These are phyloP conservation scores for Conus betulinus DNA, from an alignment of 1,140 invertebrate species.

Conservation along the genomic window DNA sequence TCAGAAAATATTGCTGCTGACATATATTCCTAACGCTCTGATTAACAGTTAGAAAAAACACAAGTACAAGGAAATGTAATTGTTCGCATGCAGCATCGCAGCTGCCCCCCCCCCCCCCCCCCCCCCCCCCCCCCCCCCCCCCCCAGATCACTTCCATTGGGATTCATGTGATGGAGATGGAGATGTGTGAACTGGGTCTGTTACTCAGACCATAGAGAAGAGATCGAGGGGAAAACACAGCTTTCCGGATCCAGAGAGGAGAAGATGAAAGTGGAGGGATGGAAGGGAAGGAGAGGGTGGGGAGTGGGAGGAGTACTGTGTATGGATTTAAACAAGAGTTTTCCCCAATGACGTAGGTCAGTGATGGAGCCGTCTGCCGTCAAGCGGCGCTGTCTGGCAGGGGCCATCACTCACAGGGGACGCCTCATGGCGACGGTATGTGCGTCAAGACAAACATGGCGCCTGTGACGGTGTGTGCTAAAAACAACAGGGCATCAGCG, in stretches of 20 bases:
- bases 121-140: too few relatives aligned
- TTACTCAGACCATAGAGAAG: too few relatives aligned
- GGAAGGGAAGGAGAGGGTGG: background rate
- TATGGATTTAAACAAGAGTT: background rate
- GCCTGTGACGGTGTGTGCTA: background rate
- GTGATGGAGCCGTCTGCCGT: background rate
- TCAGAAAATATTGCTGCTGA: too few relatives aligned
- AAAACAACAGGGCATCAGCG: background rate
- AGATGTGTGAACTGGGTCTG: too few relatives aligned
- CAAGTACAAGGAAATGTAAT: too few relatives aligned
- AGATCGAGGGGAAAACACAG: too few relatives aligned
- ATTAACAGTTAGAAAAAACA: too few relatives aligned
- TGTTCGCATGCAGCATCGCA: too few relatives aligned
- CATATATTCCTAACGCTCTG: too few relatives aligned
- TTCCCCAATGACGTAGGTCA: background rate
- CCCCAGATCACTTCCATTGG: too few relatives aligned
- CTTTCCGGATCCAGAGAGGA: background rate
- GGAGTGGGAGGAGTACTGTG: background rate
- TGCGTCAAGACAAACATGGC: slow-evolving; percentile 10
- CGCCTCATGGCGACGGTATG: background rate
- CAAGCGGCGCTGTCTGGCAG: slow-evolving; percentile 1
- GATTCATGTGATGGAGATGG: too few relatives aligned
- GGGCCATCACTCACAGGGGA: slow-evolving; percentile 4
- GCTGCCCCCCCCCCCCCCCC: too few relatives aligned
- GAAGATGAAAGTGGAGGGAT: background rate